Evolutionary conservation across 2,113 vertebrate species (phyloP).

Genomic region (Ophiodon elongatus): DNA sequence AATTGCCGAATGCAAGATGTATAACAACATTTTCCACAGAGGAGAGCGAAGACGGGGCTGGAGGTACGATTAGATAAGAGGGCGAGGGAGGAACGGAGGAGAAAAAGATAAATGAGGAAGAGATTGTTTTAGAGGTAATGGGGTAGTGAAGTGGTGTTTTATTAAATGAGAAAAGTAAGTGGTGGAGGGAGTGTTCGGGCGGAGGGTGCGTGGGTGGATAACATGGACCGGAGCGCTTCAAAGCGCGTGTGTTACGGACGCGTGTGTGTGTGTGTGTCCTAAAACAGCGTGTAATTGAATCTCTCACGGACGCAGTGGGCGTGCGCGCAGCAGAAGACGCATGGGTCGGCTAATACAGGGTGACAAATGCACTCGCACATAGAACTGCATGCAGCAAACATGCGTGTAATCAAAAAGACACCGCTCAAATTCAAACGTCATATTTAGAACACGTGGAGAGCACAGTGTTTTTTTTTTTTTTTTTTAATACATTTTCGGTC

Average conservation of each 20-base stretch:
- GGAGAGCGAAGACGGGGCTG: conserved; percentile 18
- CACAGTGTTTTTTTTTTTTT: not conserved
- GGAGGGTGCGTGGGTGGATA: conserved; percentile 32
- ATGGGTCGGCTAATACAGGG: conserved; percentile 47
- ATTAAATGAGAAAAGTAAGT: conserved; percentile 70
- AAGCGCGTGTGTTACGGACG: not conserved
- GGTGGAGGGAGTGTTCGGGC: conserved; percentile 36
- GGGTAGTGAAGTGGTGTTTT: conserved; percentile 59
- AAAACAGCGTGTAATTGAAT: conserved; percentile 53
- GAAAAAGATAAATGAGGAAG: conserved; percentile 52
- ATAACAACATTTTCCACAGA: conserved; percentile 36
- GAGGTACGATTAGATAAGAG: conserved; percentile 53
- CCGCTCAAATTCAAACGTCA: conserved; percentile 11
- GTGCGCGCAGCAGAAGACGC: conserved; percentile 30
- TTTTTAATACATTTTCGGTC: not conserved
- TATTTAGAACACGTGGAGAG: conserved; percentile 1
- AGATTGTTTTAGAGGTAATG: conserved; percentile 55
- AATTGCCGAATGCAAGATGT: conserved; percentile 44
- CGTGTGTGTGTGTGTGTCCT: conserved; percentile 17
- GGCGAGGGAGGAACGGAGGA: conserved; percentile 24
- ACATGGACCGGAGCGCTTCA: conserved; percentile 9
- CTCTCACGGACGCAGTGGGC: conserved; percentile 35
- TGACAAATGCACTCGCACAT: conserved; percentile 37
- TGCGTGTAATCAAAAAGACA: not conserved
- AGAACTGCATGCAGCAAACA: not conserved